Percentiles rank a stretch among this genome's conserved stretches.
Evolutionary conservation across 2,888 invertebrate species (phyloP).

Genomic region (Ametastegia equiseti): DNA sequence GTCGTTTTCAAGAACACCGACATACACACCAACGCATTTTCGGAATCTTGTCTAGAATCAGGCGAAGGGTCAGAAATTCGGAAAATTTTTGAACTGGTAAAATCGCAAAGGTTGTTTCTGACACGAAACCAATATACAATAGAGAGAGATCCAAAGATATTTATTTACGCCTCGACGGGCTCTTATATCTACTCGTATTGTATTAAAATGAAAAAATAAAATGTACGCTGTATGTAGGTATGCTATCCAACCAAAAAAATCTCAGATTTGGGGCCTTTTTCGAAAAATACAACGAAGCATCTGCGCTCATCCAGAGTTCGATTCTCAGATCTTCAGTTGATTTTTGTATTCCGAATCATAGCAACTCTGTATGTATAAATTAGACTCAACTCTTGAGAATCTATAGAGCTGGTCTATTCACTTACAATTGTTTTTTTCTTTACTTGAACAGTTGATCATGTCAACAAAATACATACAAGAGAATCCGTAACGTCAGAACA

Average conservation of each 20-base stretch:
- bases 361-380: background rate
- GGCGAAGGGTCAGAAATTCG: too few relatives aligned
- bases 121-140: too few relatives aligned
- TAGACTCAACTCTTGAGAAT: background rate
- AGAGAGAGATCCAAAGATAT: background rate
- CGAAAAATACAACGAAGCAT: background rate
- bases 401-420: background rate
- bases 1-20: too few relatives aligned
- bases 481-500: too few relatives aligned
- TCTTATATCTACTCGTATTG: background rate
- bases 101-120: too few relatives aligned
- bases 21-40: too few relatives aligned
- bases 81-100: too few relatives aligned
- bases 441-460: too few relatives aligned
- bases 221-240: background rate
- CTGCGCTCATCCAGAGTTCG: background rate
- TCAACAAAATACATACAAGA: too few relatives aligned
- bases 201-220: background rate
- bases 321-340: background rate
- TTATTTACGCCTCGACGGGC: constrained; percentile 1
- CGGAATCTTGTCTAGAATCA: too few relatives aligned
- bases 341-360: background rate
- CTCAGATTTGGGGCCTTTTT: background rate
- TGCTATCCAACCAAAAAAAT: background rate
- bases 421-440: background rate